Evolutionary conservation across 23 tunicate species (phyloP), one percentile per base, ranked within the genome.

Genomic region (Halocynthia roretzi): DNA sequence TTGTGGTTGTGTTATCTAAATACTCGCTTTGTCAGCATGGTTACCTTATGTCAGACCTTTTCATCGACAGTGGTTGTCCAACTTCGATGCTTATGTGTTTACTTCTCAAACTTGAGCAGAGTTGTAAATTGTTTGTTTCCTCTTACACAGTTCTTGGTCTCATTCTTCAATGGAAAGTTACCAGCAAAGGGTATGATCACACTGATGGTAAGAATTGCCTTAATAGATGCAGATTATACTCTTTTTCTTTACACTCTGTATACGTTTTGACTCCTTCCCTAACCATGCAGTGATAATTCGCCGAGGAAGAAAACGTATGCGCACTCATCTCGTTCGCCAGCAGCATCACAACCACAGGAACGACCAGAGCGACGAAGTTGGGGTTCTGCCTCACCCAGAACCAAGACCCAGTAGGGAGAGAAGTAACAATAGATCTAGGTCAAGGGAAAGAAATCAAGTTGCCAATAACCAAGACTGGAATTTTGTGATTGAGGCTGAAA

Each of bases 171-270:
- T 92, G 88, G 87, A 92, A 86, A 53, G 81, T 92, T 10, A 92
- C 98, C 18, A 72, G 87, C 20, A 86, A 86, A 70, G 87, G 87
- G 9, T 86, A 81, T 67, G 87, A 92, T 72, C 98, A 92, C 75
- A 92, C 98, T 5, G 92, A 92, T 64, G 92, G 97, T 91, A 76
- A 82, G 83, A 15, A 56, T 77, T 18, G 9, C 71, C 10, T 48
- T 18, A 5, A 18, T 52, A 44, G 5, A 14, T 44, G 58, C 5
- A 19, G 49, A 44, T 50, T 52, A 14, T 60, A 15, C 17, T 60
- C 2, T 4, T 60, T 15, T 15, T 60, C 2, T 15, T 17, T 4
- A 1, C 64, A 1, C 4, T 2, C 57, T 5, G 14, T 5, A 44
- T 17, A 20, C 20, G 4, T 58, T 22, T 12, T 14, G 17, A 50